Evolutionary conservation across 2,797 vertebrate genomes (phyloP), one percentile per base, ranked within the genome.

Genomic region (Nothura maculosa): DNA sequence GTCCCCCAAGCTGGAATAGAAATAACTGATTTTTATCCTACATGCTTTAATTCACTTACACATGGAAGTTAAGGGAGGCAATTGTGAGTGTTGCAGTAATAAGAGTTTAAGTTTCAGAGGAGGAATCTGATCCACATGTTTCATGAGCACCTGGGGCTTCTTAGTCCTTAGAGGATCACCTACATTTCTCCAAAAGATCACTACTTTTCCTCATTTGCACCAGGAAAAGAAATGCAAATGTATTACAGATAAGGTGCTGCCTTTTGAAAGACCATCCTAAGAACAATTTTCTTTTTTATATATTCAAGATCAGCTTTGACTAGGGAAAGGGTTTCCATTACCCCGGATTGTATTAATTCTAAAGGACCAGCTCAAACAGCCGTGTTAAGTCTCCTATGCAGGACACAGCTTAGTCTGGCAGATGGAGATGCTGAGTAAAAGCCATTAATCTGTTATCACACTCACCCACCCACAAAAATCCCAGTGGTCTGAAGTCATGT

Each of bases 391-490:
- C 93, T 95, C 81, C 79, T 55, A 18, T 47, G 57, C 66, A 90
- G 70, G 72, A 43, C n/a, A 40, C 0, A 6, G 69, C 76, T 94
- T 73, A 90, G 90, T 94, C 84, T 93, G 89, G 92, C 93, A 95
- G 95, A 94, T 89, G 87, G 93, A 89, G 89, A 96, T 89, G 73
- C 90, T 76, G 64, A 93, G 87, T 50, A 90, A 94, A 74, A 61
- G 73, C 79, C 92, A 90, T 95, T 95, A 94, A 95, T 95, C 93
- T 93, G 87, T 95, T 95, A 95, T 83, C 93, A 81, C 93, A 95
- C 94, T 95, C 80, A 94, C 92, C 89, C 95, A 94, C 88, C 95
- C 95, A 95, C 84, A 66, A 1, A 91, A 94, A 82, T 93, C 95
- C 96, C 96, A 87, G 88, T 55, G 91, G 96, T 89, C 90, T 94